Evolutionary conservation across 2,113 vertebrate species (phyloP).

Genomic region (Smithornis capensis): DNA sequence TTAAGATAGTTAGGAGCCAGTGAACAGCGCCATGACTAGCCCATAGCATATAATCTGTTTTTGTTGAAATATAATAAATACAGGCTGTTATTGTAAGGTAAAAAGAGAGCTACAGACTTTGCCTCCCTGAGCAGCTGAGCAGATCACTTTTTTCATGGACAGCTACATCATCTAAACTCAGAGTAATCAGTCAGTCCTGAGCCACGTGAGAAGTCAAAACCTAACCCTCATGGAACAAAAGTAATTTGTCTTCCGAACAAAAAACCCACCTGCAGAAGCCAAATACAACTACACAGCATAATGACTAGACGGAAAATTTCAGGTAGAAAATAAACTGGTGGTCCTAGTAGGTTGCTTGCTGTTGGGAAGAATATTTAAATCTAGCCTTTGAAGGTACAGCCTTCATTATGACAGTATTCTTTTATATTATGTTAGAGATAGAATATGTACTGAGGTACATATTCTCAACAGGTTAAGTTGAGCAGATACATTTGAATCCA

Average conservation of each 20-base stretch:
- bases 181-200: not conserved
- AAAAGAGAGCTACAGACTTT: not conserved
- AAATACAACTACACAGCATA: not conserved
- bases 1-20: not conserved
- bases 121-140: not conserved
- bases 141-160: not conserved
- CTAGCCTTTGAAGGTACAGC: not conserved
- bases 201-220: fast-evolving
- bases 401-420: not conserved
- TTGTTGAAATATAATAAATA: not conserved
- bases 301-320: not conserved
- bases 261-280: not conserved
- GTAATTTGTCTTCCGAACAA: not conserved
- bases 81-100: not conserved
- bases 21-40: not conserved
- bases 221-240: not conserved
- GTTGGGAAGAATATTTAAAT: not conserved
- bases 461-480: too few relatives aligned
- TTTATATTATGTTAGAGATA: not conserved
- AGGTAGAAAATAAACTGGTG: not conserved
- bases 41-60: not conserved
- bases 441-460: too few relatives aligned
- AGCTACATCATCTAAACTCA: not conserved
- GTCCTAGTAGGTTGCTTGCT: not conserved
- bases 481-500: not conserved